Evolutionary conservation across 2,113 vertebrate genomes (phyloP).

Genomic region (Oryzias woworae): DNA sequence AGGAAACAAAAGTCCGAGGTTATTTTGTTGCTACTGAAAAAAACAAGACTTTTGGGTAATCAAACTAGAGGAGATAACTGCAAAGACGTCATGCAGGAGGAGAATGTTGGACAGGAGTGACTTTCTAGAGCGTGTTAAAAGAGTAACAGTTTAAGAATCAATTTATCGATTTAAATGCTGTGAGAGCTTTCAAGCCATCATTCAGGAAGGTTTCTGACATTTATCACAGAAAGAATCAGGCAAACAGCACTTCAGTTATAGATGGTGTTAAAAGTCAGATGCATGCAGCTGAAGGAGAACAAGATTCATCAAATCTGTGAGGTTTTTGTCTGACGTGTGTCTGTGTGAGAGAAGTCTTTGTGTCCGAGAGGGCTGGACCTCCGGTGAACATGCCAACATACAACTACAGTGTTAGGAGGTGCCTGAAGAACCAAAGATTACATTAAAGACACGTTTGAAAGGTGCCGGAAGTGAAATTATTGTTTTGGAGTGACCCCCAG

Average conservation of each 20-base stretch:
- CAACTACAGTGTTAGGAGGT: slow-evolving; percentile 20
- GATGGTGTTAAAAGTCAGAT: slow-evolving; percentile 11
- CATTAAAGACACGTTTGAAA: slow-evolving; percentile 57
- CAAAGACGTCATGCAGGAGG: slow-evolving; percentile 37
- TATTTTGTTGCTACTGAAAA: slow-evolving; percentile 20
- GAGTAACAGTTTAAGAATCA: no score
- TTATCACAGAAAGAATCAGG: slow-evolving; percentile 24
- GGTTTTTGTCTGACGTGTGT: slow-evolving; percentile 13
- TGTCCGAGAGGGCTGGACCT: slow-evolving; percentile 35
- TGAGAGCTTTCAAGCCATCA: neutral
- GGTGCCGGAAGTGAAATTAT: slow-evolving; percentile 44
- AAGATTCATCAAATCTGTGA: slow-evolving; percentile 26
- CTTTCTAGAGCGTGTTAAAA: slow-evolving; percentile 28
- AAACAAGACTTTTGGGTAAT: slow-evolving; percentile 26
- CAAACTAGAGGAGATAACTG: slow-evolving; percentile 18
- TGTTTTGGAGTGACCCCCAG: slow-evolving; percentile 4
- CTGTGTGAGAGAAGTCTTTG: slow-evolving; percentile 23
- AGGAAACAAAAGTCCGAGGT: slow-evolving; percentile 18
- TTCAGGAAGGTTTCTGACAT: neutral
- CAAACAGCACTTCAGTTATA: neutral
- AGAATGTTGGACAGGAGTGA: slow-evolving; percentile 7
- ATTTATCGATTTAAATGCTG: neutral
- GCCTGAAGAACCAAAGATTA: slow-evolving; percentile 22
- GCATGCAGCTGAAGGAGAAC: slow-evolving; percentile 60
- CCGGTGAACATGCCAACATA: slow-evolving; percentile 58